Percentiles rank a stretch among this genome's conserved stretches.
Evolutionary conservation across 2,888 invertebrate species (phyloP).

Genomic region (Drosophila siamana): DNA sequence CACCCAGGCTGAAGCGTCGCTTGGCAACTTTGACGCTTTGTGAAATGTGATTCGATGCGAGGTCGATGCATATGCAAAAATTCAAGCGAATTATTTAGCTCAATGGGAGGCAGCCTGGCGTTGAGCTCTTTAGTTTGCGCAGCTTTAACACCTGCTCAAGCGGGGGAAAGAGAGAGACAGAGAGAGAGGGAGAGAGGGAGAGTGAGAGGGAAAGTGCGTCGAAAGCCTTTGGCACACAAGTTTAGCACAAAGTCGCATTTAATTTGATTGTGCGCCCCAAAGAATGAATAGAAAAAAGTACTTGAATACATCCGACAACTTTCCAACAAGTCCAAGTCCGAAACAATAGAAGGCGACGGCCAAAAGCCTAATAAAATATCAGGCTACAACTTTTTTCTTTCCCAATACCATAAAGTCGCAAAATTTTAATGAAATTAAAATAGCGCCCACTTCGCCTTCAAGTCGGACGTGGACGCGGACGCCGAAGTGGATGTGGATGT

Average conservation of each 20-base stretch:
- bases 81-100: conserved; percentile 35
- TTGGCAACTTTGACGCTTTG: conserved; percentile 36
- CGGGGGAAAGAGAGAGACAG: not conserved
- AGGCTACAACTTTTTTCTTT: conserved; percentile 49
- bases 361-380: conserved; percentile 38
- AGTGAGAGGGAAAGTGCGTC: not conserved
- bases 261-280: conserved; percentile 50
- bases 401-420: conserved; percentile 46
- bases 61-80: conserved; percentile 46
- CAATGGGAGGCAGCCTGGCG: not conserved
- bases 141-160: conserved; percentile 22
- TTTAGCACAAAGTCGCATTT: conserved; percentile 50
- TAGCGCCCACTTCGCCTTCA: conserved; percentile 26
- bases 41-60: conserved; percentile 42
- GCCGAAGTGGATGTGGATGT: not conserved
- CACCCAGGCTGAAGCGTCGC: too few species aligned
- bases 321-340: conserved; percentile 3
- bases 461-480: not conserved
- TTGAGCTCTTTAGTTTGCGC: conserved; percentile 12
- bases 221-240: conserved; percentile 26
- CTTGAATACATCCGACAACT: conserved; percentile 19
- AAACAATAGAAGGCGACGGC: conserved; percentile 6
- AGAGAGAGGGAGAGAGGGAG: not conserved
- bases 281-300: conserved; percentile 6
- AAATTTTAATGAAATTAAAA: conserved; percentile 66